These are phyloP conservation scores for Panorpa germanica DNA, from an alignment of 2,888 invertebrate species.

Conservation along the genomic window DNA sequence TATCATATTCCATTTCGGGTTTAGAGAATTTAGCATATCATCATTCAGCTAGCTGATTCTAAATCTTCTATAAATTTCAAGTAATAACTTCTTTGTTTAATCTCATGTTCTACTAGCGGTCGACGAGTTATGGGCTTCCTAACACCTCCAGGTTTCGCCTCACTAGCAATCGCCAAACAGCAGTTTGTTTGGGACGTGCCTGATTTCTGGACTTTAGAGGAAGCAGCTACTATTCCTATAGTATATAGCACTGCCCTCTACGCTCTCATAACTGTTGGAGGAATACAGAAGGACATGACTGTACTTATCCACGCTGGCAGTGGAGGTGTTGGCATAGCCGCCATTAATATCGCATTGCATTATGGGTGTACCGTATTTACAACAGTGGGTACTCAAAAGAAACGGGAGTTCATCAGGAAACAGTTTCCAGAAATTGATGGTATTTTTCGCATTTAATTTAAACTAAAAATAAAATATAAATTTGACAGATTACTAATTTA, in stretches of 20 bases:
- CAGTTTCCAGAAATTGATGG: constrained; percentile 44
- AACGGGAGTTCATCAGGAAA: constrained; percentile 61
- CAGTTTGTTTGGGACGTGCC: constrained; percentile 44
- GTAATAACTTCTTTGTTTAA: too few species aligned
- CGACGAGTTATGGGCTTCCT: constrained; percentile 32
- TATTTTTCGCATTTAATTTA: too few species aligned
- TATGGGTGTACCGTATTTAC: constrained; percentile 71
- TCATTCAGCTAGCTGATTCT: too few species aligned
- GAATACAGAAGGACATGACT: constrained; percentile 39
- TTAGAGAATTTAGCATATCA: too few species aligned
- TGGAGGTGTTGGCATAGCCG: constrained; percentile 86
- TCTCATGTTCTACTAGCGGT: too few species aligned
- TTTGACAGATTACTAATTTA: too few species aligned
- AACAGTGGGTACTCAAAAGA: constrained; percentile 65
- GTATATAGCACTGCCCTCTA: constrained; percentile 40
- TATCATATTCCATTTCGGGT: too few species aligned
- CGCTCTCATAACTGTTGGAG: constrained; percentile 14
- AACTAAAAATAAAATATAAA: too few species aligned
- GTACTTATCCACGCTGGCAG: constrained; percentile 80
- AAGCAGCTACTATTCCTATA: constrained; percentile 51
- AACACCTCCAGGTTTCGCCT: constrained; percentile 8
- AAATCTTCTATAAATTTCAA: too few species aligned
- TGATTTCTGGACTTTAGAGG: constrained; percentile 41
- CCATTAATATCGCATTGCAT: constrained; percentile 71
- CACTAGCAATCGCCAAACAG: constrained; percentile 24